Evolutionary conservation across 2,113 vertebrate genomes (phyloP).

Genomic region (Nicator chloris): DNA sequence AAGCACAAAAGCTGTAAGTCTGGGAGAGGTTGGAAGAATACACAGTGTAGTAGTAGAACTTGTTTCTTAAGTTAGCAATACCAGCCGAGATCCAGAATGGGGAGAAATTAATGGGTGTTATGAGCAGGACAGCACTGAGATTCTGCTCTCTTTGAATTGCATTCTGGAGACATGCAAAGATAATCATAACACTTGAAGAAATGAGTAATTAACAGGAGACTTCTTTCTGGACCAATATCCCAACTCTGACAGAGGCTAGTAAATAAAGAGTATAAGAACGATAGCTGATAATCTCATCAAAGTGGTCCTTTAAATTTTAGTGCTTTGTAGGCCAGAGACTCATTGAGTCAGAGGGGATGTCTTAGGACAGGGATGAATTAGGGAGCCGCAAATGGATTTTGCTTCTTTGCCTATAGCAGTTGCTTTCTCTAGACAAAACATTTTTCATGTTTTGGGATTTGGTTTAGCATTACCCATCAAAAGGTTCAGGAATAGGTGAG

Average conservation of each 20-base stretch:
- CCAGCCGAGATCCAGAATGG: not conserved
- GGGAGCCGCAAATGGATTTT: not conserved
- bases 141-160: not conserved
- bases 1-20: fast-evolving
- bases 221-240: not conserved
- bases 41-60: not conserved
- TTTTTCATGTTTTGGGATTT: not conserved
- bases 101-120: not conserved
- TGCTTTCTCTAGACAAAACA: not conserved
- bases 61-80: not conserved
- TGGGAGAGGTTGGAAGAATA: not conserved
- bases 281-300: not conserved
- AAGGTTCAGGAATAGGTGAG: not conserved
- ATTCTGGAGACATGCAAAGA: not conserved
- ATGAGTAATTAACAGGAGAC: not conserved
- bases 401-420: not conserved
- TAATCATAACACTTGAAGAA: not conserved
- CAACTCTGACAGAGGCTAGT: not conserved
- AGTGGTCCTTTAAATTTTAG: not conserved
- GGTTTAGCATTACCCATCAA: not conserved
- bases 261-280: not conserved
- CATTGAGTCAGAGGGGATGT: not conserved
- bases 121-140: not conserved
- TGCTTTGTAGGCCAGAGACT: not conserved
- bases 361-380: not conserved